Percentiles rank a stretch among this genome's conserved stretches.
Evolutionary conservation across 1,140 invertebrate species (phyloP).

Genomic region (Papilio helenus): DNA sequence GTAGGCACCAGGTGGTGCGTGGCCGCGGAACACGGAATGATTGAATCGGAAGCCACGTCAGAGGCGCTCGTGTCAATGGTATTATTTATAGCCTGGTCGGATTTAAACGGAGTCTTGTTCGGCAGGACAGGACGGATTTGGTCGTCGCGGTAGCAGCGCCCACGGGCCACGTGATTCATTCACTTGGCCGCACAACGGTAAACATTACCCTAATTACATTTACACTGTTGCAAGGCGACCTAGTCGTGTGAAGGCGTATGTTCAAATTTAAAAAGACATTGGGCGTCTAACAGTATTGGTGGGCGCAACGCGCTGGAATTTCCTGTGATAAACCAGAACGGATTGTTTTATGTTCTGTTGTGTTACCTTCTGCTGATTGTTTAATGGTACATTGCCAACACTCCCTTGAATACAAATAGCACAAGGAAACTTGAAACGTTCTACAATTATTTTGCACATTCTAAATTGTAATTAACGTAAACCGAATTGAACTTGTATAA

Average conservation of each 20-base stretch:
- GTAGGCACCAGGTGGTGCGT: background rate
- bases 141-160: conserved; percentile 60
- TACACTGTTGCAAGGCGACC: conserved; percentile 56
- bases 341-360: conserved; percentile 18
- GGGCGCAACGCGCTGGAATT: conserved; percentile 10
- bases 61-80: conserved; percentile 55
- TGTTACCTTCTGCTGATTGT: background rate
- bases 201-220: conserved; percentile 76
- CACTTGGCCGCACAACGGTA: conserved; percentile 70
- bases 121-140: conserved; percentile 63
- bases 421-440: background rate
- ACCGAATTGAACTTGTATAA: background rate
- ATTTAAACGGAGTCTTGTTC: conserved; percentile 58
- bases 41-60: conserved; percentile 58
- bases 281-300: conserved; percentile 1
- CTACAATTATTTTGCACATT: background rate
- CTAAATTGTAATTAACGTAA: background rate
- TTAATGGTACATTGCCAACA: conserved; percentile 16
- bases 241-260: conserved; percentile 43
- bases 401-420: conserved; percentile 5
- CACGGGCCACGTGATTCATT: conserved; percentile 73
- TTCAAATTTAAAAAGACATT: conserved; percentile 32
- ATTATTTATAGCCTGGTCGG: conserved; percentile 67
- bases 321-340: conserved; percentile 12
- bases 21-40: conserved; percentile 43